Base-by-base conservation (phyloP, 2,797 vertebrate species). In the Rhinogobio ventralis region DNA sequence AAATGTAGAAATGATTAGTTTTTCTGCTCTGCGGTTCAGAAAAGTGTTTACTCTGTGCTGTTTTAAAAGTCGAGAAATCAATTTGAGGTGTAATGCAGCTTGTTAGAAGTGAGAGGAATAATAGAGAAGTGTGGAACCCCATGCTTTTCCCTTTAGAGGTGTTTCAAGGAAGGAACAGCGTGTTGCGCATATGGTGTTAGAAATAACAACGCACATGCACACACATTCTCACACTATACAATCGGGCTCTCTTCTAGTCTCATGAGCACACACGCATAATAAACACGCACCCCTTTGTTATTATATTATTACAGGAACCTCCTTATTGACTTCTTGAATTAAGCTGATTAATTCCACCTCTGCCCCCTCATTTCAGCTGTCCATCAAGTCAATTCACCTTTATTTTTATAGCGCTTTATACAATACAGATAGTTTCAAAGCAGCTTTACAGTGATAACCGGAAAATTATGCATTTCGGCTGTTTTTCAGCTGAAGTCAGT, bases 41-140 rank as follows among this genome's bases (percentile, higher is more conserved):
- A 83, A 82, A 83, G 77, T 91, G 85, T 89, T 89, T 90, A 75
- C 75, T 66, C 46, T 6, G 75, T 81, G 81, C 89, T 87, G 88
- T 89, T 89, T 90, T 77, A 82, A 79, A 89, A 89, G 72, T 73
- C 25, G 66, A 45, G 30, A 86, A 88, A 86, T 89, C 79, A 73
- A 82, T 87, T 89, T 74, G 72, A 77, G 76, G 79, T 88, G 83
- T 89, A 89, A 89, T 57, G 71, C 78, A 77, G 79, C 88, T 89
- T 90, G 87, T 90, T 79, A 80, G 53, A 51, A 39, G 64, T 51
- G 60, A 82, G 78, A 66, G 68, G 46, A 57, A 28, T 79, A 53
- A 84, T 85, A 83, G 60, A 71, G 69, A 77, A 28, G 17, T 83
- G 82, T 66, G 83, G 67, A 79, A 80, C 73, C 64, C 36, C 39